These are phyloP conservation scores for Naja naja DNA, from an alignment of 2,113 vertebrate genomes.

Conservation along the genomic window DNA sequence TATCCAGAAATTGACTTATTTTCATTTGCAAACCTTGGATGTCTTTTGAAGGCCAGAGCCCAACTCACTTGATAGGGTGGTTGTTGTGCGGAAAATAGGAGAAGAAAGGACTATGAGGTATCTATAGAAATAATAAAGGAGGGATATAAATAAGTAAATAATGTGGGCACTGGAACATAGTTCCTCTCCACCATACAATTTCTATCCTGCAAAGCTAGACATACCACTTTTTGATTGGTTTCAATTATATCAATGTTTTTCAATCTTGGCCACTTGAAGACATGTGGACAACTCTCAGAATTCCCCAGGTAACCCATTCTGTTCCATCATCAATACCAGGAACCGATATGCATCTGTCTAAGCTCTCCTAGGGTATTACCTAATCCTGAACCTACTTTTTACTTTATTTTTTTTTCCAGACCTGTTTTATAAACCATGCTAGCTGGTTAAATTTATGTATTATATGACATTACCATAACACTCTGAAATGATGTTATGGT, in stretches of 20 bases:
- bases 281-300: not conserved
- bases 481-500: not conserved
- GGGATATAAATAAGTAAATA: not conserved
- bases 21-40: not conserved
- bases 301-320: not conserved
- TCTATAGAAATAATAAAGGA: not conserved
- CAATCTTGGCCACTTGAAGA: not conserved
- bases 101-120: not conserved
- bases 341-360: not conserved
- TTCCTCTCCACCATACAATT: not conserved
- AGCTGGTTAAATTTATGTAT: not conserved
- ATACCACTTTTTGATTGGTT: not conserved
- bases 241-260: not conserved
- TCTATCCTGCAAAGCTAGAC: not conserved
- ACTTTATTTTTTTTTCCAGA: not conserved
- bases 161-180: not conserved
- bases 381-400: not conserved
- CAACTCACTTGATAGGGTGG: not conserved
- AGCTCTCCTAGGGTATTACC: not conserved
- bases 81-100: not conserved
- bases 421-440: not conserved
- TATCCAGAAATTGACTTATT: not conserved
- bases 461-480: not conserved
- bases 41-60: not conserved
- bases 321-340: not conserved